phyloP scores from a whole-genome alignment of 35 echinoderm and acorn worm genomes.

The Heliocidaris erythrogramma region DNA sequence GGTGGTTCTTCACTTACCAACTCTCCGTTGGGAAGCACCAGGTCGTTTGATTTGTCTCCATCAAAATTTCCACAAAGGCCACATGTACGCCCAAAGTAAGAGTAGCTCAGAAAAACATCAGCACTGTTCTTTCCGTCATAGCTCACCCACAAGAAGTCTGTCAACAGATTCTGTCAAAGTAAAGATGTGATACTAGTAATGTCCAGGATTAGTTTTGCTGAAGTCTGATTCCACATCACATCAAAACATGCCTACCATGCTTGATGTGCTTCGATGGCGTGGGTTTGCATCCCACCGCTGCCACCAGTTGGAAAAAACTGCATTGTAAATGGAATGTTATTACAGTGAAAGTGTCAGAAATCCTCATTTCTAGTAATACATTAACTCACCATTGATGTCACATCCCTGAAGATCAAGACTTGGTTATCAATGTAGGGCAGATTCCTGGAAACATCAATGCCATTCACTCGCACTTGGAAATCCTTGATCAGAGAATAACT shows the following conservation, averaged over 20 bases:
- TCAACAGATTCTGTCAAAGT: neutral
- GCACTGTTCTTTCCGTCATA: conserved; percentile 27
- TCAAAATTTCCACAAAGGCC: conserved; percentile 92
- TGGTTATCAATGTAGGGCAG: neutral
- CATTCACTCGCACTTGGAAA: conserved; percentile 61
- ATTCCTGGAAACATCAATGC: neutral
- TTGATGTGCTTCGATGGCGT: too few relatives aligned
- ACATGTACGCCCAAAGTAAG: conserved; percentile 62
- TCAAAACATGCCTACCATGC: too few relatives aligned
- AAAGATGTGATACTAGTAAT: too few relatives aligned
- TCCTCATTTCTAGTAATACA: too few relatives aligned
- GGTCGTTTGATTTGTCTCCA: conserved; percentile 66
- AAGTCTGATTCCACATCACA: too few relatives aligned
- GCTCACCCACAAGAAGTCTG: neutral
- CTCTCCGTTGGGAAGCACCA: conserved; percentile 50
- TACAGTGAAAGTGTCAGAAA: too few relatives aligned
- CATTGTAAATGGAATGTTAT: too few relatives aligned
- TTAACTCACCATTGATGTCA: neutral
- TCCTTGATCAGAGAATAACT: conserved; percentile 58
- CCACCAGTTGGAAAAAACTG: too few relatives aligned
- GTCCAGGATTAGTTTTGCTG: too few relatives aligned
- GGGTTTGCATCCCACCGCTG: too few relatives aligned
- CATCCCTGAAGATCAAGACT: neutral
- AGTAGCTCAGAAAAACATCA: neutral
- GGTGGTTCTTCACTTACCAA: conserved; percentile 55